These are phyloP conservation scores for Enteromius treurensis DNA, from an alignment of 2,797 vertebrate genomes.

Conservation along the genomic window DNA sequence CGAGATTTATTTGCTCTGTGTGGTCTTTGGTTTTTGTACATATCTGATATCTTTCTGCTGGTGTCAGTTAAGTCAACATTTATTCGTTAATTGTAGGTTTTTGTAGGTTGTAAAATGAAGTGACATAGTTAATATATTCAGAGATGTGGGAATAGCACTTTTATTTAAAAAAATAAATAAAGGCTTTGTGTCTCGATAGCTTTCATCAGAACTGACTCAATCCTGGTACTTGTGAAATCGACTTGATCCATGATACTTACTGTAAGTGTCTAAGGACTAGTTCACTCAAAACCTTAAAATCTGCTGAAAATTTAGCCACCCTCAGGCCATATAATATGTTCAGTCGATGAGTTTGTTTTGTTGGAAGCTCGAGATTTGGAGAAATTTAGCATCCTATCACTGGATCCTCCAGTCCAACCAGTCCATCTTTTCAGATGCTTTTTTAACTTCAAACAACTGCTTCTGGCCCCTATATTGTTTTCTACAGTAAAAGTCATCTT, in stretches of 20 bases:
- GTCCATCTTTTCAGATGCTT: neutral
- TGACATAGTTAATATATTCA: neutral
- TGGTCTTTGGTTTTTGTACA: neutral
- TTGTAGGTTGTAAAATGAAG: neutral
- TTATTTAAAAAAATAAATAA: too few species aligned
- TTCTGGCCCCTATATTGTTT: neutral
- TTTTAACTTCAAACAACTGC: neutral
- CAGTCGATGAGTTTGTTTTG: neutral
- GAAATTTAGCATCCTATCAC: neutral
- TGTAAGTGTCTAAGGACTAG: neutral
- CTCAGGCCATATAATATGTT: neutral
- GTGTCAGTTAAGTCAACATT: neutral
- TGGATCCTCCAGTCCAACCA: neutral
- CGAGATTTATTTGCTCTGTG: slow-evolving; percentile 3
- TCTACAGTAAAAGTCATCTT: neutral
- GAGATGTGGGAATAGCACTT: slow-evolving; percentile 6
- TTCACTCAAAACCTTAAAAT: neutral
- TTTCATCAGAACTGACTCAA: slow-evolving; percentile 10
- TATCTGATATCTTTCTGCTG: neutral
- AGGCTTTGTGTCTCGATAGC: too few species aligned
- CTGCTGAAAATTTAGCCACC: neutral
- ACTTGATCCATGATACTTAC: neutral
- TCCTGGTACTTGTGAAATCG: neutral
- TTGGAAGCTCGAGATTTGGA: neutral
- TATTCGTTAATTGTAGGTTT: neutral